Evolutionary conservation across 2,113 vertebrate genomes (phyloP), one percentile per base, ranked within the genome.

Genomic region (Chlorocebus sabaeus): DNA sequence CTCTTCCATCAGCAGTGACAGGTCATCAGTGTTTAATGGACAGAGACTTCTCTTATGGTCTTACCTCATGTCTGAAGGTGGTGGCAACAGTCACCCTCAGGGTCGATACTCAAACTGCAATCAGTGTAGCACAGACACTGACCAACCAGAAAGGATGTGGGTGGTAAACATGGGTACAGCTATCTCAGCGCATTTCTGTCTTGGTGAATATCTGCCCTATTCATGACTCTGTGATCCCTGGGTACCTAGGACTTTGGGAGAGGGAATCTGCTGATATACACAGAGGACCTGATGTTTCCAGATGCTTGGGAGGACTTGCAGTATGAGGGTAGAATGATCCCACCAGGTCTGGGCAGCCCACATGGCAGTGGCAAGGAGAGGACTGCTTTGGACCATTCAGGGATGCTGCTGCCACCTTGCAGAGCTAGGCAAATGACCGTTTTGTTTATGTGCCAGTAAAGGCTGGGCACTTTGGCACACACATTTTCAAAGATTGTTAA

Each of bases 181-280:
- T 35, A 52, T 32, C 14, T 52, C 11, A 10, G 17, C 9, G 4
- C 38, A 22, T 50, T 22, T 64, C 50, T 64, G 57, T 20, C 17
- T 35, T 32, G 7, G 1, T 18, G 23, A n/a, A 3, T 12, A 13
- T 25, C 3, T 0, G 1, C 40, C 30, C 0, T 0, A 6, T 30
- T 83, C 11, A 45, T 5, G 55, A 18, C 18, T 30, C 40, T 45
- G 40, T 20, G 16, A 78, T 2, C 6, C 35, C 35, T 12, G 2
- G 0, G 22, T 20, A 5, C 57, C 67, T 5, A 86, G 43, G 50
- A 82, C 40, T 78, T 20, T 27, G 72, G 64, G 14, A 59, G 43
- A 59, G 64, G 50, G n/a, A 68, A 85, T 16, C 48, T 80, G 27
- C 38, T 76, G 12, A 79, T 48, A 50, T 10, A 75, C 52, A 35